Conservation (phyloP, 2,888 invertebrate species). For the Chrysolina haemoptera region DNA sequence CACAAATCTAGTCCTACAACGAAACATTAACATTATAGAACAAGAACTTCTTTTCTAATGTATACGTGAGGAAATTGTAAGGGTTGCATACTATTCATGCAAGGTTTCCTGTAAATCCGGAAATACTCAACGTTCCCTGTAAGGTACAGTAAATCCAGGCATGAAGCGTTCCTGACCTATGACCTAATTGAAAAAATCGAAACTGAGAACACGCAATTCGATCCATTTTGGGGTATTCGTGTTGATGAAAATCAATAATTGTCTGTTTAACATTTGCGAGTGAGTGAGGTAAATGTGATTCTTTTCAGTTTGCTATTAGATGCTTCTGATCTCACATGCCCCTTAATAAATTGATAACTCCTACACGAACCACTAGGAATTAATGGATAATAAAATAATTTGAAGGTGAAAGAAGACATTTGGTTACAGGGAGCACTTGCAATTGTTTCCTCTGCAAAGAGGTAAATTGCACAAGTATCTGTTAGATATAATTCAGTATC, state of each 20-base stretch:
- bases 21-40: background rate
- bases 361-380: no score
- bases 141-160: background rate
- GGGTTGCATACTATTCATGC: background rate
- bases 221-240: background rate
- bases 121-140: background rate
- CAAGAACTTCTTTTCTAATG: background rate
- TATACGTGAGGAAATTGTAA: background rate
- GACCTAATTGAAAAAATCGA: background rate
- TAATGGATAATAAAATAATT: no score
- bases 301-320: no score
- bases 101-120: background rate
- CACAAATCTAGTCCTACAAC: no score
- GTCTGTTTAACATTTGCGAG: background rate
- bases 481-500: no score
- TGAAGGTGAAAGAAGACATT: no score
- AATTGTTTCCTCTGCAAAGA: no score
- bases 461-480: no score
- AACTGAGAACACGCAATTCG: background rate
- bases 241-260: background rate
- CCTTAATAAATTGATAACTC: no score
- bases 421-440: no score
- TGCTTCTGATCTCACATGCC: no score
- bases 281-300: no score
- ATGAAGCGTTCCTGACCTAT: background rate